phyloP scores from a whole-genome alignment of 2,888 invertebrate genomes.

The Eudemis profundana region DNA sequence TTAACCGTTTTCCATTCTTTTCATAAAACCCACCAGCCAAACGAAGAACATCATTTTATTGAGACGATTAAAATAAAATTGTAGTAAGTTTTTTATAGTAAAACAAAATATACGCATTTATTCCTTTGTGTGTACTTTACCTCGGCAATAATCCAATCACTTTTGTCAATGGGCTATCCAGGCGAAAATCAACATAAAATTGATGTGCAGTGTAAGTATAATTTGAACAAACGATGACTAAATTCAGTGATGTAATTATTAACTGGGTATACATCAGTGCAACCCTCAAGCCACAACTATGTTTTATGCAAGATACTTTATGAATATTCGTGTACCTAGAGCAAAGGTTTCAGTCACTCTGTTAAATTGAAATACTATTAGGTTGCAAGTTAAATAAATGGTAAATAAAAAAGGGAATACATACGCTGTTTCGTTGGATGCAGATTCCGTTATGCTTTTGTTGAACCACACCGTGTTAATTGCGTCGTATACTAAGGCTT shows the following conservation, averaged over 20 bases:
- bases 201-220: slow-evolving; percentile 58
- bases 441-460: slow-evolving; percentile 89
- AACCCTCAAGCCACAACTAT: not conserved
- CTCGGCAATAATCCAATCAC: slow-evolving; percentile 97
- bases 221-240: slow-evolving; percentile 33
- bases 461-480: slow-evolving; percentile 95
- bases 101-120: not conserved
- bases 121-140: slow-evolving; percentile 87
- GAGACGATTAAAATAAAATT: not conserved
- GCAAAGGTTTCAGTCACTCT: not conserved
- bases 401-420: slow-evolving; percentile 49
- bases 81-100: not conserved
- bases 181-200: slow-evolving; percentile 76
- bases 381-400: not conserved
- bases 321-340: slow-evolving; percentile 10
- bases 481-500: slow-evolving; percentile 94
- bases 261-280: not conserved
- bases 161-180: slow-evolving; percentile 93
- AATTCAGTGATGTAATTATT: not conserved
- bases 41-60: not conserved
- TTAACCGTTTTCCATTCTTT: not conserved
- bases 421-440: slow-evolving; percentile 88
- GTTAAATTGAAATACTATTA: not conserved
- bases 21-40: not conserved
- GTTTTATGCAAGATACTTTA: not conserved